Evolutionary conservation across 2,888 invertebrate species (phyloP), one percentile per base, ranked within the genome.

Genomic region (Volucella inanis): DNA sequence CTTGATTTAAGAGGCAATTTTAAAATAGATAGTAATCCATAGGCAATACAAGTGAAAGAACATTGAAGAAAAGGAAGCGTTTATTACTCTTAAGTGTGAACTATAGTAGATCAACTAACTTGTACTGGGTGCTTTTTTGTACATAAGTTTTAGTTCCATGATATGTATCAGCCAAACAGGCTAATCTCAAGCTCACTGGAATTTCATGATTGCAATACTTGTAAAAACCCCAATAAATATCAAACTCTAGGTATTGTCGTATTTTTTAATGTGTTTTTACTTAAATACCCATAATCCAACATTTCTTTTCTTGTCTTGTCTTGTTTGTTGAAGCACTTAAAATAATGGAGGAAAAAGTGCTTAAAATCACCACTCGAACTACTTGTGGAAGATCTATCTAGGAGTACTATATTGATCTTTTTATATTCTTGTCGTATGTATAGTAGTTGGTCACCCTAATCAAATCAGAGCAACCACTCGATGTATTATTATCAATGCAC

Each of bases 401-500:
- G 14, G 31, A 59, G 14, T 15, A 59, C 2, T 18, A 22, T 41
- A 43, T 2, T 22, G 22, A 22, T 22, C 61, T 49, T 8, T 14
- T 12, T n/a, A 14, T 49, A 4, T 14, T 43, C 41, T 31, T 1
- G 47, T 54, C 18, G 50, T 47, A 12, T 38, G 45, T 38, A 11
- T 22, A 54, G 22, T 9, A 15, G 64, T 61, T 83, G 71, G 79
- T 84, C 79, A 84, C 79, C 65, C 55, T 54, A 54, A 62, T 43
- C 38, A 43, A 67, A 70, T 15, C 57, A 3, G 50, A 49, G 65
- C 54, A 47, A 14, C 47, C 52, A 67, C 52, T 80, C 61, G 62
- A 57, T 84, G 75, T 52, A 70, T 67, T 52, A 59, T 79, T 59
- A 70, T 45, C 22, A 70, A 74, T 80, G 80, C 61, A 76, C 76